Conservation (phyloP, 2,113 vertebrate species). For the Catharus fuscescens region DNA sequence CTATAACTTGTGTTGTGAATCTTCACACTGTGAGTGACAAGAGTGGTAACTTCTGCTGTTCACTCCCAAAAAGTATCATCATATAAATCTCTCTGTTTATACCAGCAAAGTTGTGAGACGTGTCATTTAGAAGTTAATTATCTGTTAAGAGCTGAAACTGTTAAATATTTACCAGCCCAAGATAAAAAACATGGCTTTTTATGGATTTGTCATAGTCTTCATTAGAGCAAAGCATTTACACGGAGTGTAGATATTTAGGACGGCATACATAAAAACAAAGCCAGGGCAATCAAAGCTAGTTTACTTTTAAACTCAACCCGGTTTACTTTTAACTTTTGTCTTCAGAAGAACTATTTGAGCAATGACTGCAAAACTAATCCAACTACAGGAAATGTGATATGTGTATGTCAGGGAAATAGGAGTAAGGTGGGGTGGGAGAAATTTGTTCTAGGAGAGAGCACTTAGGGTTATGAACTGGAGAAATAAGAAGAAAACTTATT, state of each 20-base stretch:
- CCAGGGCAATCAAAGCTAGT: not conserved
- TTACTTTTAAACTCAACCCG: constrained; percentile 29
- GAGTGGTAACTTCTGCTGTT: not conserved
- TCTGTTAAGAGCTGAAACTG: not conserved
- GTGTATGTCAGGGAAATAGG: not conserved
- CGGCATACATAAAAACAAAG: not conserved
- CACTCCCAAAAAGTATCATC: not conserved
- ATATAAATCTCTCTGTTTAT: not conserved
- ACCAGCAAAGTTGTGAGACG: not conserved
- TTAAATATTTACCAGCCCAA: not conserved
- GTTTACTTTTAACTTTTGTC: constrained; percentile 29
- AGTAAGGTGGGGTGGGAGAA: not conserved
- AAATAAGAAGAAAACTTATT: not conserved
- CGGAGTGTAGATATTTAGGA: not conserved
- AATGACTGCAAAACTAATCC: constrained; percentile 17
- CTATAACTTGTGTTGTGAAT: not conserved
- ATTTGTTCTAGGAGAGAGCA: not conserved
- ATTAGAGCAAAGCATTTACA: constrained; percentile 1
- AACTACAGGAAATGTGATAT: not conserved
- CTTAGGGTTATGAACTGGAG: not conserved
- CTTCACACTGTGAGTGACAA: not conserved
- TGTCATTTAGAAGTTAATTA: not conserved
- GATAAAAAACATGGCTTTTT: not conserved
- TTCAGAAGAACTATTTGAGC: not conserved
- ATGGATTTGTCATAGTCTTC: not conserved